Percentiles rank a stretch among this genome's conserved stretches.
These are phyloP conservation scores for Amniataba percoides DNA, from an alignment of 2,797 vertebrate genomes.

Conservation along the genomic window DNA sequence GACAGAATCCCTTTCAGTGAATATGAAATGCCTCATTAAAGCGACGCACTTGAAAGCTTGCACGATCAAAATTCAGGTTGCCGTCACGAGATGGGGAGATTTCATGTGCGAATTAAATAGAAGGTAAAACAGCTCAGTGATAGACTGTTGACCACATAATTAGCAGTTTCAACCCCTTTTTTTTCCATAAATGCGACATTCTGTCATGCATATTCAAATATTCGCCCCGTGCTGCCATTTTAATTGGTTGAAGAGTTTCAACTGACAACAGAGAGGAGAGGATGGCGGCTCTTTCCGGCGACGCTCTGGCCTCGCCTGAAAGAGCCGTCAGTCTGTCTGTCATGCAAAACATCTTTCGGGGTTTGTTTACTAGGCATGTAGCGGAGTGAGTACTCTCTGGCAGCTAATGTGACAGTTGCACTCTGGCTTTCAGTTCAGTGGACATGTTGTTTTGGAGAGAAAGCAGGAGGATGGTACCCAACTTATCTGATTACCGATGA, in stretches of 20 bases:
- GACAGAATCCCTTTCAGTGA: conserved; percentile 64
- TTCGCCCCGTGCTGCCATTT: conserved; percentile 76
- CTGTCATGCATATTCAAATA: conserved; percentile 81
- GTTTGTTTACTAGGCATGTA: conserved; percentile 78
- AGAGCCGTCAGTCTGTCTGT: conserved; percentile 74
- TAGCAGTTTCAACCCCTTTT: conserved; percentile 60
- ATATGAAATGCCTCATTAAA: conserved; percentile 80
- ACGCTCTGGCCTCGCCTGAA: conserved; percentile 71
- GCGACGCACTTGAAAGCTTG: conserved; percentile 78
- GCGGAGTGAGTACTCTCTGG: conserved; percentile 67
- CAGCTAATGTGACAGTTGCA: conserved; percentile 85
- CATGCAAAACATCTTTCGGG: conserved; percentile 77
- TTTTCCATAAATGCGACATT: conserved; percentile 66
- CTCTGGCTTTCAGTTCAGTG: conserved; percentile 84
- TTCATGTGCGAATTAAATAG: conserved; percentile 78
- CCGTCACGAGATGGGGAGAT: conserved; percentile 65
- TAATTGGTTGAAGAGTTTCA: conserved; percentile 84
- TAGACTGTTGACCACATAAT: conserved; percentile 81
- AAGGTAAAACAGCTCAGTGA: conserved; percentile 67
- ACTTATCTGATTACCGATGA: conserved; percentile 87
- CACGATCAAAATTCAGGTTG: conserved; percentile 78
- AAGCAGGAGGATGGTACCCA: conserved; percentile 83
- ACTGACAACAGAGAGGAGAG: conserved; percentile 68
- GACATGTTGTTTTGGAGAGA: conserved; percentile 82
- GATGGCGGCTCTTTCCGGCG: conserved; percentile 38